A percentile compares a stretch with the other conserved stretches of the same genome.
Evolutionary conservation across 2,113 vertebrate genomes (phyloP).

Genomic region (Morphnarchus princeps): DNA sequence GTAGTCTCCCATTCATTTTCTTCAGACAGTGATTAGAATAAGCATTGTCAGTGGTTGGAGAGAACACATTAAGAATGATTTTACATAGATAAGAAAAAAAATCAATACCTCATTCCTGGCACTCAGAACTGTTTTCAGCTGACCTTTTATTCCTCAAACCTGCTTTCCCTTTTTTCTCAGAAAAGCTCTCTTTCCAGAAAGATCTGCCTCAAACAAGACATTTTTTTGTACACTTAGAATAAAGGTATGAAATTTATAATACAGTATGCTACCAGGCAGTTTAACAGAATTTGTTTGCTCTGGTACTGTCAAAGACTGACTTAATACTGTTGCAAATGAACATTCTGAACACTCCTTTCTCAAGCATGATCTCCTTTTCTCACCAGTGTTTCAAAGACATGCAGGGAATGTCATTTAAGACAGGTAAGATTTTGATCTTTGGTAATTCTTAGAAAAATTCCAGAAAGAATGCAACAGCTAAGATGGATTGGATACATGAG

Average conservation of each 20-base stretch:
- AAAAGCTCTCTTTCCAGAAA: not conserved
- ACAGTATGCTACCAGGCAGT: not conserved
- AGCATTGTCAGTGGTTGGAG: not conserved
- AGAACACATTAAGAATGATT: constrained; percentile 38
- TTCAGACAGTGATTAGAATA: constrained; percentile 32
- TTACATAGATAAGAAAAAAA: constrained; percentile 10
- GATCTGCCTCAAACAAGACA: not conserved
- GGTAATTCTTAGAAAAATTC: not conserved
- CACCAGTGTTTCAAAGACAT: not conserved
- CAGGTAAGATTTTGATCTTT: not conserved
- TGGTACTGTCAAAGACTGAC: not conserved
- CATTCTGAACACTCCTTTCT: not conserved
- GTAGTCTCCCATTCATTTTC: constrained; percentile 27
- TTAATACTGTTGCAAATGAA: not conserved
- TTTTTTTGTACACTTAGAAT: not conserved
- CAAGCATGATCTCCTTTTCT: not conserved
- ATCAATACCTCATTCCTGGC: constrained; percentile 42
- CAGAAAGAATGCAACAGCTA: not conserved
- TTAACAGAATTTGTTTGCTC: not conserved
- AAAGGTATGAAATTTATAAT: not conserved
- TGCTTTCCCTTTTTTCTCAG: not conserved
- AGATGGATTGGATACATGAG: not conserved
- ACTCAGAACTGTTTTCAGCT: not conserved
- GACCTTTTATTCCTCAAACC: not conserved
- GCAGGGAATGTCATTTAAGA: not conserved